phyloP scores from a whole-genome alignment of 2,888 invertebrate genomes.

The Aquatica leii region DNA sequence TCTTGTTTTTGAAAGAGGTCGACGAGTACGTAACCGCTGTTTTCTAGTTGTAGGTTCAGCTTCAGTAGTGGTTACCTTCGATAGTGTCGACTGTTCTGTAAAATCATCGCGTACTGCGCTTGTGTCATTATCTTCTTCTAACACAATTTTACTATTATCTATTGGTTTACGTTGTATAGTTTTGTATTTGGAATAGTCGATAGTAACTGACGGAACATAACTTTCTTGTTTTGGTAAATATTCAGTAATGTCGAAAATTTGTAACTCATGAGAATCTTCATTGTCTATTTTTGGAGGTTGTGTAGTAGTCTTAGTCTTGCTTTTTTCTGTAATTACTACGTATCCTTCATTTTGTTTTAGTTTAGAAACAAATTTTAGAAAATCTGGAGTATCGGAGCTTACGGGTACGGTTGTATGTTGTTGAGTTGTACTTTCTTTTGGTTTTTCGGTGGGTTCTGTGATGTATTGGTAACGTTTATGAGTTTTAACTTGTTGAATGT shows the following conservation, averaged over 20 bases:
- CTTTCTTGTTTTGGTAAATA: slow-evolving; percentile 54
- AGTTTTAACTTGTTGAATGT: slow-evolving; percentile 51
- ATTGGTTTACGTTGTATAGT: slow-evolving; percentile 52
- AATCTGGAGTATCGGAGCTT: slow-evolving; percentile 53
- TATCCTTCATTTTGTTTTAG: slow-evolving; percentile 50
- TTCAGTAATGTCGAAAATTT: slow-evolving; percentile 56
- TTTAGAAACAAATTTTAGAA: slow-evolving; percentile 53
- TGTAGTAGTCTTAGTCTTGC: slow-evolving; percentile 37
- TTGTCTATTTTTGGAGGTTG: too few species aligned
- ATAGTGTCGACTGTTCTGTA: slow-evolving; percentile 3
- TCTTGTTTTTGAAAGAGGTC: slow-evolving; percentile 13
- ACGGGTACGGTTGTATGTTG: slow-evolving; percentile 9
- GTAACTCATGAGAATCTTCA: slow-evolving; percentile 18
- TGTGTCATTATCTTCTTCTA: neutral
- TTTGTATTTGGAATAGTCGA: slow-evolving; percentile 59
- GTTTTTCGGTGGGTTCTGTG: slow-evolving; percentile 53
- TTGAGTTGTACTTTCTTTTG: too few species aligned
- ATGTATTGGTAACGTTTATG: slow-evolving; percentile 51
- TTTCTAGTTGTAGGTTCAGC: neutral
- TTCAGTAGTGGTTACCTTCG: slow-evolving; percentile 11
- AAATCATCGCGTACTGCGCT: too few species aligned
- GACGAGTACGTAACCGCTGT: slow-evolving; percentile 13
- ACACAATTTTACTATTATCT: slow-evolving; percentile 47
- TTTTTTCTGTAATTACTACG: slow-evolving; percentile 52
- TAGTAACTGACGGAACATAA: slow-evolving; percentile 52